phyloP scores from a whole-genome alignment of 2,113 vertebrate genomes.

The Anhinga rufa region DNA sequence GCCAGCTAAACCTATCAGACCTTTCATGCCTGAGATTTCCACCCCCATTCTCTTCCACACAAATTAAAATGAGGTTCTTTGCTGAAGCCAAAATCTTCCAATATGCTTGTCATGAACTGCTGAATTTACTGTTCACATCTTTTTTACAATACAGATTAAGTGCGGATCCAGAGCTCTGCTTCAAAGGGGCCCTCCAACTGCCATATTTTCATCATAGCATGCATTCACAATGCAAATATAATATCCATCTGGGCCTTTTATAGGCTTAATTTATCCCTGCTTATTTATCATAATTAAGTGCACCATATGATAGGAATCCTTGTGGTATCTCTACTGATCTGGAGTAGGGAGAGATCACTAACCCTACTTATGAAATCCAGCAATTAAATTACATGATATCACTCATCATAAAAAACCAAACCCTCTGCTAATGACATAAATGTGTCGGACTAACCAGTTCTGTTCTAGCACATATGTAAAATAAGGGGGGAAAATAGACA shows the following conservation, averaged over 20 bases:
- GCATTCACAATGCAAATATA: constrained; percentile 26
- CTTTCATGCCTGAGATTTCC: neutral
- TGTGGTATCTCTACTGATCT: constrained; percentile 43
- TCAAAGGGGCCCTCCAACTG: constrained; percentile 28
- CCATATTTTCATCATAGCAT: constrained; percentile 30
- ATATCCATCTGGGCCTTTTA: constrained; percentile 37
- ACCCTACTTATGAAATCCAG: constrained; percentile 33
- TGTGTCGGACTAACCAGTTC: neutral
- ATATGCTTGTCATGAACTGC: neutral
- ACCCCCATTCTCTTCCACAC: neutral
- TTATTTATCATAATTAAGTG: constrained; percentile 54
- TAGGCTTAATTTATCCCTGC: constrained; percentile 31
- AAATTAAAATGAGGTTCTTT: neutral
- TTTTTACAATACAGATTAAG: constrained; percentile 38
- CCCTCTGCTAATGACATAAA: constrained; percentile 11
- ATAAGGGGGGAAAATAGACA: neutral
- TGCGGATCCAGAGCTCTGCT: constrained; percentile 15
- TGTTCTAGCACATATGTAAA: neutral
- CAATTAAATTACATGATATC: constrained; percentile 37
- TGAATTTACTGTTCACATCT: constrained; percentile 45
- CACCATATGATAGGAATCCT: constrained; percentile 38
- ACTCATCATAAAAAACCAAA: constrained; percentile 4
- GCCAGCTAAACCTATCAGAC: neutral
- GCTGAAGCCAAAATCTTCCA: neutral
- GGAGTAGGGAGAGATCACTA: constrained; percentile 34